phyloP scores from a whole-genome alignment of 2,888 invertebrate genomes.

The Caenorhabditis sp. region DNA sequence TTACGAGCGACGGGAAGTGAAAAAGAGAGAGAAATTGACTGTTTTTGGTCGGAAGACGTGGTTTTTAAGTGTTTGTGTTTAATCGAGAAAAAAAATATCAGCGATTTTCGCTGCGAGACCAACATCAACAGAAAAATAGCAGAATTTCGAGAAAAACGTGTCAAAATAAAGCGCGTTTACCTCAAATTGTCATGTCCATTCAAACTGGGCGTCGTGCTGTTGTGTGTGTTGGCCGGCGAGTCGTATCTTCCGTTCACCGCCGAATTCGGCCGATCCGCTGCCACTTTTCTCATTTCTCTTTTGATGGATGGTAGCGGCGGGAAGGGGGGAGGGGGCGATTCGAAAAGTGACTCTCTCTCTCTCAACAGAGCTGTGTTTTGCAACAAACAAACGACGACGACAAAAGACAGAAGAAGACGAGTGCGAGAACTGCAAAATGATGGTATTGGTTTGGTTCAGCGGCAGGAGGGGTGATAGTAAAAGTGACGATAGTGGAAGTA shows the following conservation, averaged over 20 bases:
- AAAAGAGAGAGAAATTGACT: no score
- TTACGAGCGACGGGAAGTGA: no score
- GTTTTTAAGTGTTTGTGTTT: no score
- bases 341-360: no score
- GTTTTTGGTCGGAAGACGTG: no score
- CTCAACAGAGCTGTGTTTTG: no score
- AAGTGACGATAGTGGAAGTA: not conserved
- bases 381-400: no score
- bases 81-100: no score
- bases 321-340: not conserved
- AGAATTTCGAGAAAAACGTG: not conserved
- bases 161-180: constrained; percentile 9
- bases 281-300: constrained; percentile 37
- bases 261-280: constrained; percentile 47
- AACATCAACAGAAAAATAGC: not conserved
- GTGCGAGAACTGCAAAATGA: no score
- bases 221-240: constrained; percentile 38
- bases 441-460: not conserved
- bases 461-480: not conserved
- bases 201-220: constrained; percentile 54
- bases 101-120: no score
- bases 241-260: constrained; percentile 54
- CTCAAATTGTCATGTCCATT: constrained; percentile 45
- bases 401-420: no score
- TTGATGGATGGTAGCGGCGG: no score